These are phyloP conservation scores for Eupithecia subfuscata DNA, from an alignment of 2,888 invertebrate species.

Conservation along the genomic window DNA sequence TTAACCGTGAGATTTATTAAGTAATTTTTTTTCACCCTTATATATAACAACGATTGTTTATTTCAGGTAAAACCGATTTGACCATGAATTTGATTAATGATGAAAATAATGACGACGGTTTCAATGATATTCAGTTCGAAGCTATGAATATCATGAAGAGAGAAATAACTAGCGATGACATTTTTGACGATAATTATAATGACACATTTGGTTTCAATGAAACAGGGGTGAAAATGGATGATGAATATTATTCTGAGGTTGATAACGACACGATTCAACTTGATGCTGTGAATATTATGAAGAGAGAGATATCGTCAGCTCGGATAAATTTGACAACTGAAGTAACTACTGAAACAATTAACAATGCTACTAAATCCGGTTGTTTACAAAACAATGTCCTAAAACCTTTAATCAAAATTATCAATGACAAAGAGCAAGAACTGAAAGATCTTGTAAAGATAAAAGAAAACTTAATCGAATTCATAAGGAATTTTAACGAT, in stretches of 20 bases:
- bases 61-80: slow-evolving; percentile 8
- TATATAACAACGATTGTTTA: neutral
- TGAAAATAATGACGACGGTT: neutral
- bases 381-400: slow-evolving; percentile 51
- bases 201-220: neutral
- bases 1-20: neutral
- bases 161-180: neutral
- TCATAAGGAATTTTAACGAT: slow-evolving; percentile 47
- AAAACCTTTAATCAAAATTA: slow-evolving; percentile 56
- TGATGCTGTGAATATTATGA: slow-evolving; percentile 54
- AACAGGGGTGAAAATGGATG: slow-evolving; percentile 23
- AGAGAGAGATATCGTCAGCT: slow-evolving; percentile 54
- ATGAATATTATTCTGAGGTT: slow-evolving; percentile 31
- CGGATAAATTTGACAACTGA: slow-evolving; percentile 18
- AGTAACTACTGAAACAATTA: slow-evolving; percentile 29
- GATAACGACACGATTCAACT: slow-evolving; percentile 40
- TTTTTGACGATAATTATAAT: slow-evolving; percentile 1
- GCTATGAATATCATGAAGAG: slow-evolving; percentile 12
- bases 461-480: slow-evolving; percentile 54
- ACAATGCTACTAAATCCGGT: slow-evolving; percentile 27
- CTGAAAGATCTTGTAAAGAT: slow-evolving; percentile 56
- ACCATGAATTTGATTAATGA: slow-evolving; percentile 1
- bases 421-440: slow-evolving; percentile 61
- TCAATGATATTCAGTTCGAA: slow-evolving; percentile 32
- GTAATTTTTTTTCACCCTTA: neutral